Evolutionary conservation across 1,140 invertebrate species (phyloP).

Genomic region (Forficula auricularia): DNA sequence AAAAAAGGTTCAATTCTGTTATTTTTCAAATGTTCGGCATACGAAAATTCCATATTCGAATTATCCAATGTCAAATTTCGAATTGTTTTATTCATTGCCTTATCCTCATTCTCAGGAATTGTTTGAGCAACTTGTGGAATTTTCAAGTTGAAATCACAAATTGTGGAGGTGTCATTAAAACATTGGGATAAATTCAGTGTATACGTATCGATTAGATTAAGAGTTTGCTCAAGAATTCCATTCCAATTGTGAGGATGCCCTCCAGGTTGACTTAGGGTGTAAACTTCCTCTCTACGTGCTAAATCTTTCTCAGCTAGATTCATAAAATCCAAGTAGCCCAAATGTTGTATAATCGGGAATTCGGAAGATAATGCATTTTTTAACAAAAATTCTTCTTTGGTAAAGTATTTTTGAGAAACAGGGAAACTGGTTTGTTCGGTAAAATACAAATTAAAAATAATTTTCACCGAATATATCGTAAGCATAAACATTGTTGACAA

Average conservation of each 20-base stretch:
- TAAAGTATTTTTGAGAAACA: constrained; percentile 24
- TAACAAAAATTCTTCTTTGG: constrained; percentile 23
- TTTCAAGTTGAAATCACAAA: no score
- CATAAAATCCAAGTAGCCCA: constrained; percentile 49
- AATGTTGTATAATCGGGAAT: constrained; percentile 44
- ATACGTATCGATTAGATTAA: constrained; percentile 39
- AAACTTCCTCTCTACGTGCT: constrained; percentile 37
- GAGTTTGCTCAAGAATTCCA: constrained; percentile 37
- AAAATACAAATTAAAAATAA: constrained; percentile 46
- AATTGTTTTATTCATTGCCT: no score
- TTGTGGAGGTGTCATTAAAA: not conserved
- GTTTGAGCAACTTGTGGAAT: not conserved
- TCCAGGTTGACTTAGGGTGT: constrained; percentile 53
- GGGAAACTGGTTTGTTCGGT: constrained; percentile 45
- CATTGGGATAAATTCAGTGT: constrained; percentile 29
- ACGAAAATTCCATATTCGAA: no score
- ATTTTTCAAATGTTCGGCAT: no score
- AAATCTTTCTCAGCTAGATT: constrained; percentile 37
- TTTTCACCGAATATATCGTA: constrained; percentile 45
- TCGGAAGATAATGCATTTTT: constrained; percentile 35
- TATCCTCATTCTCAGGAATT: not conserved
- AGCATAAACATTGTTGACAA: constrained; percentile 46
- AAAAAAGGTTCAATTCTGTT: not conserved
- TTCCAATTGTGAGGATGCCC: constrained; percentile 68
- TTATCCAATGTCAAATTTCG: no score